These are phyloP conservation scores for Pristionchus japonicus DNA, from an alignment of 2,888 invertebrate genomes.

Conservation along the genomic window DNA sequence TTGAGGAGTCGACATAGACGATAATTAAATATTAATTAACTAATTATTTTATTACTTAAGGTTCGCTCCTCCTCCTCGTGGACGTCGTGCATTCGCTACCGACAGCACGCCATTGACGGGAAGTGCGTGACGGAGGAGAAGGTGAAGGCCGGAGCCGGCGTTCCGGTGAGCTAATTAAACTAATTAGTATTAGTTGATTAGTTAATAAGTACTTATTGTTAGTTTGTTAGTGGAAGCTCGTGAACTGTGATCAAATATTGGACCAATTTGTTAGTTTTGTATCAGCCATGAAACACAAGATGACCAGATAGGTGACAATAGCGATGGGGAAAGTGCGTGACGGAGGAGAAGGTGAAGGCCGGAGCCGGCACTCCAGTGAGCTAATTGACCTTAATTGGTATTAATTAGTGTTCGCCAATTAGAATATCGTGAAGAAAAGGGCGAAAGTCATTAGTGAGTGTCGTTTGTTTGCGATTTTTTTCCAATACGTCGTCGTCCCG, in stretches of 20 bases:
- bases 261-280: too few species aligned
- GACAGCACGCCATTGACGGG: conserved; percentile 12
- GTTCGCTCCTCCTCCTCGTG: conserved; percentile 23
- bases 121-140: conserved; percentile 1
- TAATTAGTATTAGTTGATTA: background rate
- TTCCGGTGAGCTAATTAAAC: background rate
- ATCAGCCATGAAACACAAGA: too few species aligned
- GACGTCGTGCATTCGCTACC: conserved; percentile 28
- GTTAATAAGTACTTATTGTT: background rate
- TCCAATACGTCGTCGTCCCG: background rate
- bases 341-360: background rate
- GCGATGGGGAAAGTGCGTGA: conserved; percentile 22
- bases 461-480: background rate
- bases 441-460: too few species aligned
- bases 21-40: background rate
- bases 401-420: background rate
- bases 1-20: too few species aligned
- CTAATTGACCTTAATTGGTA: background rate
- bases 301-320: too few species aligned
- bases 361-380: background rate
- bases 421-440: too few species aligned
- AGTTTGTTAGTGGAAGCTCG: background rate
- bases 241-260: too few species aligned
- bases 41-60: background rate
- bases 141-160: background rate